Evolutionary conservation across 2,797 vertebrate genomes (phyloP).

Genomic region (Clarias platycephalus): DNA sequence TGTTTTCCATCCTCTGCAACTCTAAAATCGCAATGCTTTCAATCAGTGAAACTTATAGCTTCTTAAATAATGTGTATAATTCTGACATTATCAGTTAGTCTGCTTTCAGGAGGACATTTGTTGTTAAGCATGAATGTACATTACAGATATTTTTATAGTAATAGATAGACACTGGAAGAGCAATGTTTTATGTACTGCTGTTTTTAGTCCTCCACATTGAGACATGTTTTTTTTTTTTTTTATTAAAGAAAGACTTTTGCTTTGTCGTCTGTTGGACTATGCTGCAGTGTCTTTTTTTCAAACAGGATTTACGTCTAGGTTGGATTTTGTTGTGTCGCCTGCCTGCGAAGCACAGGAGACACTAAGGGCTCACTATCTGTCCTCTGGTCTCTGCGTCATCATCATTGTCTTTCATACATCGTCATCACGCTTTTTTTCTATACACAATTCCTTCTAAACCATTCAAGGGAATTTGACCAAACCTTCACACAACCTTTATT

Average conservation of each 20-base stretch:
- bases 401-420: too few species aligned
- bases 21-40: background rate
- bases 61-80: background rate
- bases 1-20: conserved; percentile 35
- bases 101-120: background rate
- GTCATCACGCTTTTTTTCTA: too few species aligned
- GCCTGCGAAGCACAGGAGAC: too few species aligned
- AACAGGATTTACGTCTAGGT: background rate
- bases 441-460: too few species aligned
- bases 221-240: background rate
- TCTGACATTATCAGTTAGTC: background rate
- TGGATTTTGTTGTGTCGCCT: background rate
- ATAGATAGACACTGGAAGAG: background rate
- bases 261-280: background rate
- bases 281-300: background rate
- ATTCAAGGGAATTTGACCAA: too few species aligned
- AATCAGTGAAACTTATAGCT: background rate
- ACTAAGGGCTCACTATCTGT: too few species aligned
- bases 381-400: too few species aligned
- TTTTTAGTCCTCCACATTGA: background rate
- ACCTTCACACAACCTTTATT: too few species aligned
- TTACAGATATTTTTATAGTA: background rate
- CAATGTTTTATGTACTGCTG: background rate
- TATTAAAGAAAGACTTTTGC: background rate
- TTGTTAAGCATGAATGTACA: background rate